A percentile compares a stretch with the other conserved stretches of the same genome.
Conservation (phyloP, 2,113 vertebrate genomes). For the Cygnus buccinator region DNA sequence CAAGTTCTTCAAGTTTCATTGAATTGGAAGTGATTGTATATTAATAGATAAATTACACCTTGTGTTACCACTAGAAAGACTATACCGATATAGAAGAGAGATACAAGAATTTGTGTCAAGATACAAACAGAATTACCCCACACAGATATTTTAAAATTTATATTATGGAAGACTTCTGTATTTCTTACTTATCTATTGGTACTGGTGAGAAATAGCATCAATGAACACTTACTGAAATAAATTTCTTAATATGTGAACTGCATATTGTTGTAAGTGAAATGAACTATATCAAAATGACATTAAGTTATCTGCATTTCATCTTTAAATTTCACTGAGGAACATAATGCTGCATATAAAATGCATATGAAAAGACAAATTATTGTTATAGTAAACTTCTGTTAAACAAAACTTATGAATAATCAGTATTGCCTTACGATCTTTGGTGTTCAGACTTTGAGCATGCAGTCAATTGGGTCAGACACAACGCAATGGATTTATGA, state of each 20-base stretch:
- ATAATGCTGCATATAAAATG: background rate
- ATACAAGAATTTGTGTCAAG: background rate
- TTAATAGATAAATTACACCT: background rate
- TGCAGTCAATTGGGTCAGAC: background rate
- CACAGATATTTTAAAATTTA: background rate
- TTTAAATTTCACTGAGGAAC: background rate
- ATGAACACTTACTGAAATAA: background rate
- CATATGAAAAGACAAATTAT: background rate
- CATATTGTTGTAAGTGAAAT: background rate
- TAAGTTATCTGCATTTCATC: background rate
- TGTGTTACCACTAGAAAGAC: background rate
- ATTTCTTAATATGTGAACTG: background rate
- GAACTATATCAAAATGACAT: background rate
- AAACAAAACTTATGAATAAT: background rate
- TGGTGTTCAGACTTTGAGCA: background rate
- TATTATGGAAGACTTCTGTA: background rate
- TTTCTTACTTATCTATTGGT: background rate
- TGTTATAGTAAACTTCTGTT: background rate
- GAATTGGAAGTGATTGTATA: background rate
- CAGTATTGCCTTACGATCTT: background rate
- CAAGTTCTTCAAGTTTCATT: background rate
- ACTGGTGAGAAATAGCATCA: background rate
- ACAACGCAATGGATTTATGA: background rate
- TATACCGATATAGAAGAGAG: background rate
- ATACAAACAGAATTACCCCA: background rate